A percentile compares a stretch with the other conserved stretches of the same genome.
These are phyloP conservation scores for Diarsia rubi DNA, from an alignment of 2,888 invertebrate species.

Conservation along the genomic window DNA sequence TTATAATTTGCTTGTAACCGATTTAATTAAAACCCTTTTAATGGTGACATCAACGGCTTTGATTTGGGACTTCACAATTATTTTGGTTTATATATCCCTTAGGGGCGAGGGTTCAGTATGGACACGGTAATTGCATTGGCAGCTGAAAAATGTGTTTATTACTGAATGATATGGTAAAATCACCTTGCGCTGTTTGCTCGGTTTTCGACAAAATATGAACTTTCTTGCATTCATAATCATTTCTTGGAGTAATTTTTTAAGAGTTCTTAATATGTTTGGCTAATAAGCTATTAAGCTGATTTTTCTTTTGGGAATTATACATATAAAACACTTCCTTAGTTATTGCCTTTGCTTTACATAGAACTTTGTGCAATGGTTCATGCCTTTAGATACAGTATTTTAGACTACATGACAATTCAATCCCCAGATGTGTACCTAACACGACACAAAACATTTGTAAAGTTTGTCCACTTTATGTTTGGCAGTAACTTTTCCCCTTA, in stretches of 20 bases:
- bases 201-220: no score
- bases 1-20: slow-evolving; percentile 33
- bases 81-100: slow-evolving; percentile 21
- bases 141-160: background rate
- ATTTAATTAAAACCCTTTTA: slow-evolving; percentile 45
- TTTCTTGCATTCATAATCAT: no score
- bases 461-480: background rate
- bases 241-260: no score
- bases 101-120: background rate
- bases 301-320: background rate
- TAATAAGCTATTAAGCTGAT: no score
- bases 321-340: background rate
- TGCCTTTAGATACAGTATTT: background rate
- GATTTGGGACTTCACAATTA: slow-evolving; percentile 28
- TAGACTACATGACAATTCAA: background rate
- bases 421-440: background rate
- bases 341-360: background rate
- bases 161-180: background rate
- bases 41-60: slow-evolving; percentile 12
- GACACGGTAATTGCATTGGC: background rate
- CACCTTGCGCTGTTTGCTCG: background rate
- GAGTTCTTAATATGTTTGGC: no score
- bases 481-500: background rate
- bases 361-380: background rate
- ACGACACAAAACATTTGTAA: background rate